Base-by-base conservation (phyloP, 2,888 invertebrate genomes). In the Leptopilina syphax region DNA sequence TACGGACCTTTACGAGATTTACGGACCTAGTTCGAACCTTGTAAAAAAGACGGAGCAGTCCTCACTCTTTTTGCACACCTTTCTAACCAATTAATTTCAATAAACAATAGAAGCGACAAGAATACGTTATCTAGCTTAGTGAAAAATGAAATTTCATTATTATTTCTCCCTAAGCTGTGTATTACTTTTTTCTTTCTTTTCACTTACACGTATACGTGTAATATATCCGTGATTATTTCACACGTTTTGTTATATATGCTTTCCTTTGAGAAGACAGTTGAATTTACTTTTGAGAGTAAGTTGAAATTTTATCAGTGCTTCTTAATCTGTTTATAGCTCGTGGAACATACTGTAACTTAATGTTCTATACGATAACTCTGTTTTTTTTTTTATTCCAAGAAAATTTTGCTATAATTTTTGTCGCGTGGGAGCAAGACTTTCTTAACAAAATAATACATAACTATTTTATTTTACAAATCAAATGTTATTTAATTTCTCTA, bases 201-300 rank as follows among this genome's bases (percentile, higher is more conserved):
- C 65, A 65, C 27, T 44, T 44, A 44, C 44, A 44, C 8, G 44
- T 44, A 44, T 44, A 44, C 34, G 34, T 34, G 34, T 34, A 34
- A 34, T 50, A 10, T 50, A 50, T 50, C 9, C 27, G 13, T 65
- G 10, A 65, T 8, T 13, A 13, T 65, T 65, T 65, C 65, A 65
- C 65, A 65, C 65, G 65, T 65, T 65, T 34, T 65, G 65, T 65
- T 65, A 65, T 65, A 50, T 50, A 65, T 65, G 65, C 41, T 65
- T 65, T 65, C 65, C 65, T 65, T 65, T 65, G 65, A 65, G 65
- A 65, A 65, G 34, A 65, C 65, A 65, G 34, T 44, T 65, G 34
- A 34, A 65, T 65, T 65, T 65, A 65, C 65, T 65, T 65, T 65
- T 13, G 41, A 27, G 65, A 65, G 34, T 65, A 65, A 65, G 34